Conservation (phyloP, 2,113 vertebrate species). For the Ochotona princeps region DNA sequence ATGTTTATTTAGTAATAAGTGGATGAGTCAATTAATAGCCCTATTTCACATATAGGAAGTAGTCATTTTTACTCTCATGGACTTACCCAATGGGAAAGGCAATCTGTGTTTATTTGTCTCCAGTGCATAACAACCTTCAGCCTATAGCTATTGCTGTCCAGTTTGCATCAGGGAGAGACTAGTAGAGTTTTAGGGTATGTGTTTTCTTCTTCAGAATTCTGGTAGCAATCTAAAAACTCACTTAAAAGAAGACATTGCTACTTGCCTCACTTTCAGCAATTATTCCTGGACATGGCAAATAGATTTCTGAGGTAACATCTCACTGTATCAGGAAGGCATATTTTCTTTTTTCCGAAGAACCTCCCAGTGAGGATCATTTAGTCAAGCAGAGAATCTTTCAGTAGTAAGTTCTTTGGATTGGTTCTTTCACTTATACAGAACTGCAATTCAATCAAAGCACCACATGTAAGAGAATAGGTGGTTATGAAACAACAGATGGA, state of each 20-base stretch:
- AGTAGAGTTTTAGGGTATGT: neutral
- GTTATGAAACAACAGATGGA: neutral
- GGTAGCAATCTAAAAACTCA: neutral
- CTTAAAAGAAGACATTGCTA: neutral
- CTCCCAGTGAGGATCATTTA: neutral
- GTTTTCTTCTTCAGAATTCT: slow-evolving; percentile 33
- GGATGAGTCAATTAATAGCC: neutral
- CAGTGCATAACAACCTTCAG: neutral
- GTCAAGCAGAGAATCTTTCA: neutral
- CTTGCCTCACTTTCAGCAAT: neutral
- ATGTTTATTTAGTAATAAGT: neutral
- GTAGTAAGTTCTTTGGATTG: neutral
- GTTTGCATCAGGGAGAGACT: neutral
- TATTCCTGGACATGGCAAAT: neutral
- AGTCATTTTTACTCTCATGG: neutral
- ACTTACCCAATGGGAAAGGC: neutral
- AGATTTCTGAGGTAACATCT: slow-evolving; percentile 27
- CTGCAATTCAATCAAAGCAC: neutral
- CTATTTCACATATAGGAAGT: neutral
- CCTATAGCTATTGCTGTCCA: neutral
- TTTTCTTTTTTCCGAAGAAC: neutral
- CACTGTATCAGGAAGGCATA: neutral
- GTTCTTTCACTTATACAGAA: neutral
- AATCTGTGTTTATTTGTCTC: neutral
- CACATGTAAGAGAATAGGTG: neutral